Percentiles rank a stretch among this genome's conserved stretches.
phyloP scores from a whole-genome alignment of 2,888 invertebrate genomes.

The Mythimna impura region DNA sequence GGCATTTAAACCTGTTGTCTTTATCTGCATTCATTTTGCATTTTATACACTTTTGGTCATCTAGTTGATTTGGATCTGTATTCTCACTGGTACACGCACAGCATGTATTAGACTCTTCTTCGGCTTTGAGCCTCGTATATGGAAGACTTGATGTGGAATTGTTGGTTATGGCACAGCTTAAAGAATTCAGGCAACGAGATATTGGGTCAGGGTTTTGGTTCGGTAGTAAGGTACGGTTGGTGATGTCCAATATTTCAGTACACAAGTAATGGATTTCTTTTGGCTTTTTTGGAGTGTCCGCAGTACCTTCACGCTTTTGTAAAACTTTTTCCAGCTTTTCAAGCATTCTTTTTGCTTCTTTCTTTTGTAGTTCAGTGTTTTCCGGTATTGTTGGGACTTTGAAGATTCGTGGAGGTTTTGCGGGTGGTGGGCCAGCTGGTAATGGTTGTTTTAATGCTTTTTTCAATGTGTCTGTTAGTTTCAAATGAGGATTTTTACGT shows the following conservation, averaged over 20 bases:
- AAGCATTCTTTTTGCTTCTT: conserved; percentile 92
- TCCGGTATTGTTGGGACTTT: conserved; percentile 72
- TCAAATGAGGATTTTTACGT: conserved; percentile 84
- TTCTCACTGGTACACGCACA: conserved; percentile 78
- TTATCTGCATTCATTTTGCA: conserved; percentile 77
- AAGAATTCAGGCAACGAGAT: conserved; percentile 83
- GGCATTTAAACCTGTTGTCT: conserved; percentile 81
- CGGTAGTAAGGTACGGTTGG: conserved; percentile 76
- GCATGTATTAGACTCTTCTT: conserved; percentile 58
- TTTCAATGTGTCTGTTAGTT: conserved; percentile 91
- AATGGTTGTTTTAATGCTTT: conserved; percentile 92
- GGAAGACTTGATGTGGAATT: conserved; percentile 82
- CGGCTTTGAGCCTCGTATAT: conserved; percentile 78
- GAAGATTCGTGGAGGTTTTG: conserved; percentile 93
- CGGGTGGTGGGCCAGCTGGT: conserved; percentile 93
- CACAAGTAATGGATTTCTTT: conserved; percentile 89
- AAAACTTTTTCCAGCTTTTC: conserved; percentile 92
- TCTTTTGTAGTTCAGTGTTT: conserved; percentile 76
- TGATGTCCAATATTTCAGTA: conserved; percentile 86
- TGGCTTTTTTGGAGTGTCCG: conserved; percentile 74
- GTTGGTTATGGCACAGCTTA: conserved; percentile 83
- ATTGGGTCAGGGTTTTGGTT: conserved; percentile 77
- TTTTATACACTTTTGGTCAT: conserved; percentile 71
- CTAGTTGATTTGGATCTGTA: conserved; percentile 54
- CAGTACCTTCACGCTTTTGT: conserved; percentile 82